Evolutionary conservation across 2,113 vertebrate species (phyloP), one percentile per base, ranked within the genome.

Genomic region (Gymnobelideus leadbeateri): DNA sequence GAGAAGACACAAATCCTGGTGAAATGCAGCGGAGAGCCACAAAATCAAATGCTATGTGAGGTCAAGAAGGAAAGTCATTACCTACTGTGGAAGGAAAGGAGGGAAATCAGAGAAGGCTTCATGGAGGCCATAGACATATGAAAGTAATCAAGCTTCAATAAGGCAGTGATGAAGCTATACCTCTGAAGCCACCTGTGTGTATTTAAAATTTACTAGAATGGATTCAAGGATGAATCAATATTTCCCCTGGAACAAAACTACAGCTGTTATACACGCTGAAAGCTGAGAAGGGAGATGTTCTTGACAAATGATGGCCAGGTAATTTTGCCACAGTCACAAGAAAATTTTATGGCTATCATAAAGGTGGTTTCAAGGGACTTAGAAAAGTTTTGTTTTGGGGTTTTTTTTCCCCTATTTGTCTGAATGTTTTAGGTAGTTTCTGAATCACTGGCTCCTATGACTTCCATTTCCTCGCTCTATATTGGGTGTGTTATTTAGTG

Each of bases 171-270:
- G 19, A 43, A 84, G 68, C 43, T 84, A n/a, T 84, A 43, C 23
- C 68, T 84, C 68, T 43, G 68, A 84, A 43, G 68, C 68, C 68
- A 84, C 68, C n/a, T 84, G 68, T 84, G 68, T 84, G 68, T 84
- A 84, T 43, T 84, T 84, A 84, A 84, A 43, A n/a, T 84, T 84
- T 84, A 84, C 68, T 84, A 84, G 68, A 84, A 84, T 84, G 68
- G 68, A 84, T 84, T 84, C 68, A 43, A 84, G 68, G 68, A n/a
- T 84, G 68, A 84, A 43, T 84, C 68, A 43, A 84, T 84, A 84
- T 84, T 84, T 84, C 19, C 68, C n/a, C 68, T 84, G 68, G n/a
- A 43, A 84, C 68, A 84, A 43, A 84, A 84, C 68, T 43, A 84
- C 68, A 84, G 68, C 68, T 84, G 68, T 84, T 84, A 43, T 6